Percentiles rank a stretch among this genome's conserved stretches.
Conservation (phyloP, 2,113 vertebrate genomes). For the Corythaeola cristata region DNA sequence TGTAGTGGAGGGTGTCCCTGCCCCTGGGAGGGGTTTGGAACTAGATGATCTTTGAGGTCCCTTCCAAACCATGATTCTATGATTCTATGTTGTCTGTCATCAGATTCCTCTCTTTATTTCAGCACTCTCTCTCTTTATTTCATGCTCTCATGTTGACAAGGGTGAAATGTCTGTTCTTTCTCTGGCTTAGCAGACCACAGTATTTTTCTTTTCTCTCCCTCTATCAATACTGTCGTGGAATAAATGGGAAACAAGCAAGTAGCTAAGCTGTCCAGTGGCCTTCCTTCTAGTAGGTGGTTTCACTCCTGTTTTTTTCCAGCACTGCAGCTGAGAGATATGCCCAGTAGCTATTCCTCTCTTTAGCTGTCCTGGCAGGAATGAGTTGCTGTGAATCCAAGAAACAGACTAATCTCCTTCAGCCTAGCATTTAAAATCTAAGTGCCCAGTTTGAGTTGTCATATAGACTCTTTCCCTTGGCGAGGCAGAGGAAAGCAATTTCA, state of each 20-base stretch:
- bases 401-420: background rate
- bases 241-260: background rate
- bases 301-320: background rate
- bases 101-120: background rate
- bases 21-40: too few species aligned
- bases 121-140: background rate
- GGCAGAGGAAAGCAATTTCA: background rate
- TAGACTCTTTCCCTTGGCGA: background rate
- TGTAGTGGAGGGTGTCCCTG: too few species aligned
- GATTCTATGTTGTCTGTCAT: background rate
- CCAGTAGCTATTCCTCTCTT: background rate
- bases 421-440: background rate
- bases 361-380: background rate
- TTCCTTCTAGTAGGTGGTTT: background rate
- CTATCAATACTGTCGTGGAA: background rate
- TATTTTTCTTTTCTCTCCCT: background rate
- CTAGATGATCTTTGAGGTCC: too few species aligned
- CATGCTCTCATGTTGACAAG: background rate
- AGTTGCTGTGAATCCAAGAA: background rate
- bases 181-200: background rate
- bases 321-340: background rate
- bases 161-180: background rate
- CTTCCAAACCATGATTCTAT: too few species aligned
- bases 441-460: background rate
- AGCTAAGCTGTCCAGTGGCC: background rate